Base-by-base conservation (phyloP, 1,140 invertebrate genomes). In the Ladona fulva region DNA sequence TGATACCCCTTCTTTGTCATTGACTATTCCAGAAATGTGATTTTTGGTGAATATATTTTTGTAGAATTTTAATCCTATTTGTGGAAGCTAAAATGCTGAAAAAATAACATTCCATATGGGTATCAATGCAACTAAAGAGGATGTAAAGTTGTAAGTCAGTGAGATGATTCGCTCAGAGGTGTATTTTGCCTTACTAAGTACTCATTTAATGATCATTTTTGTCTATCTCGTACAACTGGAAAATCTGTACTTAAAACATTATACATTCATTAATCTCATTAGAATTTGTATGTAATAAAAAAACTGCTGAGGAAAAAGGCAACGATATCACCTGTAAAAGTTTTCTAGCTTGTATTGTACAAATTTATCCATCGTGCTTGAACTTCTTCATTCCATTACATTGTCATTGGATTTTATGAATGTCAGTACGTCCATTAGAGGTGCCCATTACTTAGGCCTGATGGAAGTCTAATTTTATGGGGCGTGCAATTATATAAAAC, bases 21-120 rank as follows among this genome's bases (percentile, higher is more conserved):
- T 66, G n/a, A 66, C 52, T 66, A 66, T 66, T 66, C 52, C 52
- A 66, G 52, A 66, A 66, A 66, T 66, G 52, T 66, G 52, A 66
- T 66, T 66, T 66, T 66, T 16, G 52, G 52, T 66, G 29, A 66
- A 66, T 66, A 66, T 66, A 66, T 66, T 66, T 66, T 66, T 66
- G 52, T 66, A 66, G 52, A 66, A 66, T 66, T 66, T 66, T 66
- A 66, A 66, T 66, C 52, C 52, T 19, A 66, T 66, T 66, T 66
- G n/a, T 66, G 52, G 52, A 66, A 66, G 14, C 52, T 66, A 22
- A 37, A 37, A 37, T 37, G 29, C 29, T 37, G 52, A 66, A 66
- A 6, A 19, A 6, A 19, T 22, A 66, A 66, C 52, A 66, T 66
- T 66, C 52, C 52, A 66, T 19, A 16, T 66, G 52, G 52, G 52